Percentiles rank a stretch among this genome's conserved stretches.
These are phyloP conservation scores for Sardina pilchardus DNA, from an alignment of 2,113 vertebrate species.

Conservation along the genomic window DNA sequence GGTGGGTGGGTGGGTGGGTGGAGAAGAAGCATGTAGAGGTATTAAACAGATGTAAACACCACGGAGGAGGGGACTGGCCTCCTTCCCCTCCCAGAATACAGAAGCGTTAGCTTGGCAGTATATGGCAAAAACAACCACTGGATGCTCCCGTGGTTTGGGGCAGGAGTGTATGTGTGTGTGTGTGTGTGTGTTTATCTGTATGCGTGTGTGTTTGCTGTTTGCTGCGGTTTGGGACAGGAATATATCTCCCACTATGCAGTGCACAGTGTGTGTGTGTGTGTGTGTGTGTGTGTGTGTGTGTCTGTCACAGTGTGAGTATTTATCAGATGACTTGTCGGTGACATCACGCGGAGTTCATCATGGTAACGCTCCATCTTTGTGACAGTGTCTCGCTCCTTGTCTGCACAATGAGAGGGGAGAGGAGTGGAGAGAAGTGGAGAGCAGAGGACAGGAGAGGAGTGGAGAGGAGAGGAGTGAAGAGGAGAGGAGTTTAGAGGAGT, in stretches of 20 bases:
- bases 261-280: conserved; percentile 8
- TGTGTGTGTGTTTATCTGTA: conserved; percentile 19
- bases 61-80: background rate
- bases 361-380: too few relatives aligned
- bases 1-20: background rate
- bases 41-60: background rate
- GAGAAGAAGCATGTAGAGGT: conserved; percentile 14
- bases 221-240: background rate
- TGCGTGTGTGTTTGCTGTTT: background rate
- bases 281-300: conserved; percentile 24
- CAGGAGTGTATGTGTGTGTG: background rate
- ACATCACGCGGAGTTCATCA: background rate
- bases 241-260: background rate
- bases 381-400: too few relatives aligned
- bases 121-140: background rate
- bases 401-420: too few relatives aligned
- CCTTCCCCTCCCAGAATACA: background rate
- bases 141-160: too few relatives aligned
- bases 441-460: too few relatives aligned
- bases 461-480: too few relatives aligned
- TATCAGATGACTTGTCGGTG: background rate
- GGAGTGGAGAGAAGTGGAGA: too few relatives aligned
- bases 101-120: background rate
- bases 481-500: too few relatives aligned
- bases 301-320: background rate